phyloP scores from a whole-genome alignment of 2,888 invertebrate species.

The Nasonovia ribisnigri region DNA sequence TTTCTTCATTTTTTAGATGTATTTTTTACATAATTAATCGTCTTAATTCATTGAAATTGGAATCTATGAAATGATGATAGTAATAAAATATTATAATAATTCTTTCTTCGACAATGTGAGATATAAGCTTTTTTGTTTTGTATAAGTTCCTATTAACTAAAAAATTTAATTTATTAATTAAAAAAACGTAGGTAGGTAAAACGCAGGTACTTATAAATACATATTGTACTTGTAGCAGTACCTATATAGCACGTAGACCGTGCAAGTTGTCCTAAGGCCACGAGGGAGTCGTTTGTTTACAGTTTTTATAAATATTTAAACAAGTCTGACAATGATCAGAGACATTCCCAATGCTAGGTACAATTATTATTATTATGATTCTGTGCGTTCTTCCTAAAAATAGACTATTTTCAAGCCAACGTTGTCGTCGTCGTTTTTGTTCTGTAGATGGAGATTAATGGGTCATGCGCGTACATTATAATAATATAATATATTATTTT shows the following conservation, averaged over 20 bases:
- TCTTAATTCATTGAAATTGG: not conserved
- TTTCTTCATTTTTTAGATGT: not conserved
- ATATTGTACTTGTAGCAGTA: not conserved
- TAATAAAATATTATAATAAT: not conserved
- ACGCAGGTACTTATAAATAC: not conserved
- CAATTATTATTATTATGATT: slow-evolving; percentile 22
- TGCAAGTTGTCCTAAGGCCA: not conserved
- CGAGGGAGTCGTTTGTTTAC: slow-evolving; percentile 15
- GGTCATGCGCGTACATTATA: not conserved
- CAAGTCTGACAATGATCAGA: not conserved
- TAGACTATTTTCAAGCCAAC: slow-evolving; percentile 24
- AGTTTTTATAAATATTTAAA: slow-evolving; percentile 10
- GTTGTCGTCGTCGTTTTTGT: not conserved
- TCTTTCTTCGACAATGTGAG: not conserved
- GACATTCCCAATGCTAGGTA: not conserved
- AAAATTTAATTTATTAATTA: not conserved
- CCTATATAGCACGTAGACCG: not conserved
- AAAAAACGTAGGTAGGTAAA: not conserved
- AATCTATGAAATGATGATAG: not conserved
- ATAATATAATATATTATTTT: not conserved
- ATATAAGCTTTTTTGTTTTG: not conserved
- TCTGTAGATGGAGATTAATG: slow-evolving; percentile 26
- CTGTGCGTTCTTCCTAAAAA: slow-evolving; percentile 21
- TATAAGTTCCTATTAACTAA: not conserved
- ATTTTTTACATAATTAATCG: not conserved